Conservation (phyloP, 2,113 vertebrate species). For the Castor canadensis region DNA sequence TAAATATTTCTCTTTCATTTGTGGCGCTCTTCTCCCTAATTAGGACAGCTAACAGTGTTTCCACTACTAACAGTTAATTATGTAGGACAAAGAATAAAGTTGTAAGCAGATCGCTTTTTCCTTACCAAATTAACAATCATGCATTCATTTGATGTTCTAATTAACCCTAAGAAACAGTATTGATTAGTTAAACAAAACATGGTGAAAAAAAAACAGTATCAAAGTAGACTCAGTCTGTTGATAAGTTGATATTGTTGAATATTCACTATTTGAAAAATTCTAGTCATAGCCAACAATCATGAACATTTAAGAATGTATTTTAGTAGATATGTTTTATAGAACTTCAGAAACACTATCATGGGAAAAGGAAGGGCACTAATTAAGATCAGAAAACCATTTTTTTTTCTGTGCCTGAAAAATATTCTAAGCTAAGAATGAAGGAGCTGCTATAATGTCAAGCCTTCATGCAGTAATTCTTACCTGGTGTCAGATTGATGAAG, state of each 20-base stretch:
- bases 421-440: not conserved
- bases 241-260: not conserved
- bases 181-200: constrained; percentile 7
- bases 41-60: constrained; percentile 5
- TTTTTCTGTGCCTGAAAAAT: not conserved
- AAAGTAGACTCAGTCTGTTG: not conserved
- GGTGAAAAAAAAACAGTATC: not conserved
- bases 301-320: constrained; percentile 9
- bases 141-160: constrained; percentile 7
- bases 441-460: not conserved
- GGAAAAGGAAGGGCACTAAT: not conserved
- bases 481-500: not conserved
- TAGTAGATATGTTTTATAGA: constrained; percentile 11
- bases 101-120: not conserved
- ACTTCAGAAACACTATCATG: not conserved
- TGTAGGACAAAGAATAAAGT: constrained; percentile 18
- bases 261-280: constrained; percentile 28
- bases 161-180: constrained; percentile 6
- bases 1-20: constrained; percentile 62
- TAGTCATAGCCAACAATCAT: not conserved
- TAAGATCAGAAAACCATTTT: not conserved
- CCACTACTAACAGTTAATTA: not conserved
- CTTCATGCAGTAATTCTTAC: not conserved
- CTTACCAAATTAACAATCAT: not conserved
- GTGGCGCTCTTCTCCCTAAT: not conserved